Evolutionary conservation across 2,113 vertebrate genomes (phyloP).

Genomic region (Epinephelus lanceolatus): DNA sequence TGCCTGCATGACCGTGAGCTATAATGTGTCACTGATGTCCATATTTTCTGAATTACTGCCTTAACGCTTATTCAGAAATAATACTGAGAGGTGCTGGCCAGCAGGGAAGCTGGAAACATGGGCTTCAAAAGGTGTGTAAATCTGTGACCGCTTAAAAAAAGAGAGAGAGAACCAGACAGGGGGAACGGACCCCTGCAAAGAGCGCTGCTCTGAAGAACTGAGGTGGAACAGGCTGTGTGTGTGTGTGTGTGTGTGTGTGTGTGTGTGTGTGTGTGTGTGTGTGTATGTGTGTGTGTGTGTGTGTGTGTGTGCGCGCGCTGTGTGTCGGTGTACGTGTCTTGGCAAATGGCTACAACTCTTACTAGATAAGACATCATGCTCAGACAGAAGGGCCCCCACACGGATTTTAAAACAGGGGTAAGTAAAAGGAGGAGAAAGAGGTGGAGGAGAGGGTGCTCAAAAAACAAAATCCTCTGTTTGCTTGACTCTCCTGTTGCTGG

Average conservation of each 20-base stretch:
- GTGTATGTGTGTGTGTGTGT: conserved; percentile 37
- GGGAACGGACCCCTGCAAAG: conserved; percentile 36
- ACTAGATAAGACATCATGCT: conserved; percentile 81
- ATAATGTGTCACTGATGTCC: conserved; percentile 4
- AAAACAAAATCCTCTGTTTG: conserved; percentile 64
- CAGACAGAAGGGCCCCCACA: conserved; percentile 86
- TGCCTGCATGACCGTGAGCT: conserved; percentile 26
- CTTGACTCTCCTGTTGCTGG: conserved; percentile 78
- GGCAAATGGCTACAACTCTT: conserved; percentile 80
- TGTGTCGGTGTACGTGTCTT: conserved; percentile 66
- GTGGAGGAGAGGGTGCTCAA: conserved; percentile 62
- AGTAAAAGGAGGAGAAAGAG: conserved; percentile 60
- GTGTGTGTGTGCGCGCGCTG: neutral
- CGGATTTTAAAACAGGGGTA: conserved; percentile 61
- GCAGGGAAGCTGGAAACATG: conserved; percentile 44
- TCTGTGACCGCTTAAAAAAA: conserved; percentile 42
- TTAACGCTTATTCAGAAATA: conserved; percentile 67
- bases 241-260: conserved; percentile 46
- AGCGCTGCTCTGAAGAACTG: conserved; percentile 72
- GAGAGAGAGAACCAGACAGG: conserved; percentile 36
- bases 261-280: conserved; percentile 38
- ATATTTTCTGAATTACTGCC: conserved; percentile 39
- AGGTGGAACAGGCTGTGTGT: conserved; percentile 67
- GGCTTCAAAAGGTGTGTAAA: conserved; percentile 49
- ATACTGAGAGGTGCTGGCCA: conserved; percentile 72